A percentile compares a stretch with the other conserved stretches of the same genome.
phyloP scores from a whole-genome alignment of 2,888 invertebrate genomes.

The Eristalis intricaria region DNA sequence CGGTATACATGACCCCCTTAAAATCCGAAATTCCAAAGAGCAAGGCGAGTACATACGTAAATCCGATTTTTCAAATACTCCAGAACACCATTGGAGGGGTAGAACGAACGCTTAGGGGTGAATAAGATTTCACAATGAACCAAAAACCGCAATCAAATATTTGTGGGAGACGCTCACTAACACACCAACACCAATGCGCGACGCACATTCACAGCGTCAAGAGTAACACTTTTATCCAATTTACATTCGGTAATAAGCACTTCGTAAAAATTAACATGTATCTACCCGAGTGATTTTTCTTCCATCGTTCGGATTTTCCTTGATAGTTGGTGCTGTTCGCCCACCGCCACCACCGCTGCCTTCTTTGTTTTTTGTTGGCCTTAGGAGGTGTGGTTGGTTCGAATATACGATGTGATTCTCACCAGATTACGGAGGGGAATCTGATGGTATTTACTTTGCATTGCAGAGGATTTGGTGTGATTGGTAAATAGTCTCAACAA shows the following conservation, averaged over 20 bases:
- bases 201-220: conserved; percentile 31
- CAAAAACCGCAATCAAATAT: conserved; percentile 42
- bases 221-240: conserved; percentile 72
- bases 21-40: neutral
- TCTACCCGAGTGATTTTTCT: conserved; percentile 48
- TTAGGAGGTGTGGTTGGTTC: conserved; percentile 54
- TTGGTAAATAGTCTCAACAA: neutral
- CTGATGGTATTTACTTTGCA: conserved; percentile 2
- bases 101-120: conserved; percentile 21
- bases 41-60: neutral
- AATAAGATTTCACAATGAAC: conserved; percentile 29
- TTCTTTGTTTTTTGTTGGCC: neutral
- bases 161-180: conserved; percentile 11
- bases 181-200: neutral
- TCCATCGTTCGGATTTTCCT: conserved; percentile 18
- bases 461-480: conserved; percentile 8
- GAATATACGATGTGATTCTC: conserved; percentile 23
- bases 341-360: no score
- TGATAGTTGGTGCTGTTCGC: neutral
- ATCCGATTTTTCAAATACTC: conserved; percentile 27
- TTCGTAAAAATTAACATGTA: conserved; percentile 74
- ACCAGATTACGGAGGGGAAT: conserved; percentile 45
- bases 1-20: neutral
- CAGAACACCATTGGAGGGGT: conserved; percentile 38
- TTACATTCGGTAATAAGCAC: conserved; percentile 74